Base-by-base conservation (phyloP, 2,797 vertebrate genomes). In the Esox lucius region DNA sequence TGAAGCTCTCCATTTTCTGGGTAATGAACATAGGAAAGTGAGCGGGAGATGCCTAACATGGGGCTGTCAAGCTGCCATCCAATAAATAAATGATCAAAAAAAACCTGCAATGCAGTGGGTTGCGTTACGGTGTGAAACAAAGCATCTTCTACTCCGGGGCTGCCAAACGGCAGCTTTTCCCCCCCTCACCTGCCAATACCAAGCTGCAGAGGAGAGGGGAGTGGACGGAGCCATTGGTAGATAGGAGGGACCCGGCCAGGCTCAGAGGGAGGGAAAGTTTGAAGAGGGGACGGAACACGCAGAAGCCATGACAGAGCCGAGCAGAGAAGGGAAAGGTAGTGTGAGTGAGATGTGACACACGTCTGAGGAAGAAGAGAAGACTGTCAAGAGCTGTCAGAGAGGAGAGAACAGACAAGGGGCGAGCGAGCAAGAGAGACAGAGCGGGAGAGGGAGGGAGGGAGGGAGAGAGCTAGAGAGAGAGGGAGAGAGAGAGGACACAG, bases 21-120 rank as follows among this genome's bases (percentile, higher is more conserved):
- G 79, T 78, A 78, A 79, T 81, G 84, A 87, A 66, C 26, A 35
- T 33, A 13, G 64, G 64, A 22, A 66, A 15, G 31, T 64, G 26
- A 39, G 66, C 33, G n/a, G 2, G 67, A 68, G 33, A 17, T 39
- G 28, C 17, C 69, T 31, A 70, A 19, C 49, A 28, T 87, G 87
- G 88, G 90, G 87, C 88, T 87, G 89, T 87, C 87, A 87, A 84
- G 82, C 89, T 89, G 88, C 87, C 90, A 87, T 78, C 87, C 86
- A 90, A 93, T 93, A 92, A 92, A 93, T 91, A 92, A 91, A 91
- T 91, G 86, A 91, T 91, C 86, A 61, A 59, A 88, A 35, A 80
- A 87, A 85, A 82, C 82, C 91, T 92, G 91, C 91, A 92, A 86
- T 92, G 91, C 90, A 88, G 91, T 88, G 89, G 89, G 88, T 90